Percentiles rank a stretch among this genome's conserved stretches.
These are phyloP conservation scores for Perognathus longimembris DNA, from an alignment of 2,113 vertebrate genomes.

Conservation along the genomic window DNA sequence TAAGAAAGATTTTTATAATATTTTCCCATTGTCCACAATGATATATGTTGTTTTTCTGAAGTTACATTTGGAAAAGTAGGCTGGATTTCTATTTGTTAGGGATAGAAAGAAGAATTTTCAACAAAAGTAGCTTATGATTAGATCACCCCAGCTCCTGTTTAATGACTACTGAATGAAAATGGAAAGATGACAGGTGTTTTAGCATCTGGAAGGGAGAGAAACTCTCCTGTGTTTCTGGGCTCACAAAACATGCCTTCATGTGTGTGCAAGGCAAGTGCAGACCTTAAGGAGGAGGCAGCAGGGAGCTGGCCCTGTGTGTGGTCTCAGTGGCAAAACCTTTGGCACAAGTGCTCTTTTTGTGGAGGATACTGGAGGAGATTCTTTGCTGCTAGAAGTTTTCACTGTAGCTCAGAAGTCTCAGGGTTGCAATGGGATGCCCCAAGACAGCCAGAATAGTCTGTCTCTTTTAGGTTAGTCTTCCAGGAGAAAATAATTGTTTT, in stretches of 20 bases:
- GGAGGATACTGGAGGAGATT: not conserved
- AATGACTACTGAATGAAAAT: not conserved
- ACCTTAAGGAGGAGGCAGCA: not conserved
- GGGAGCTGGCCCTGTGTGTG: not conserved
- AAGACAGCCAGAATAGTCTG: not conserved
- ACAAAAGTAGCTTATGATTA: not conserved
- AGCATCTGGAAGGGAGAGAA: not conserved
- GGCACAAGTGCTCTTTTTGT: not conserved
- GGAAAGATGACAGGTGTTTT: not conserved
- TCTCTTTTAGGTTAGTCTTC: not conserved
- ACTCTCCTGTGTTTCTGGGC: not conserved
- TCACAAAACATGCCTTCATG: not conserved
- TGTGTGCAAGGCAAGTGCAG: not conserved
- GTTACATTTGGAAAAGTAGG: constrained; percentile 4
- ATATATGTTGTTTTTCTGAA: not conserved
- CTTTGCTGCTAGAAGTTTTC: not conserved
- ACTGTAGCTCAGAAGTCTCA: not conserved
- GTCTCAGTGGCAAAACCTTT: not conserved
- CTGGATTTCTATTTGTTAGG: not conserved
- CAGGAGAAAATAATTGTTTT: not conserved
- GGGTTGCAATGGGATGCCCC: fast-evolving
- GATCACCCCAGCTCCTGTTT: not conserved
- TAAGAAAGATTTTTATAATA: constrained; percentile 23
- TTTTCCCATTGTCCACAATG: not conserved
- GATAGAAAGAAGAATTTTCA: not conserved